Percentiles rank a stretch among this genome's conserved stretches.
Conservation (phyloP, 2,797 vertebrate species). For the Sciurus vulgaris region DNA sequence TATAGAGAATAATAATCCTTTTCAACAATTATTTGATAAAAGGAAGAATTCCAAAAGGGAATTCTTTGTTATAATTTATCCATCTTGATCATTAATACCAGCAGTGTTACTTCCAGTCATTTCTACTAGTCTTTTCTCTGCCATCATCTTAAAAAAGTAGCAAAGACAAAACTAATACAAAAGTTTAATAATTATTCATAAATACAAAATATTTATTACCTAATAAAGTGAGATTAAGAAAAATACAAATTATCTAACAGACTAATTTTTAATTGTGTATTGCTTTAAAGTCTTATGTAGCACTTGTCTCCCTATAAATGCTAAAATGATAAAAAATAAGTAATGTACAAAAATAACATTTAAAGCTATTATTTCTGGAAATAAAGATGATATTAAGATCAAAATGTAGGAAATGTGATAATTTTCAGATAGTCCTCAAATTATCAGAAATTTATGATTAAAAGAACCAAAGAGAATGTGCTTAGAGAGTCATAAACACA, state of each 20-base stretch:
- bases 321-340: background rate
- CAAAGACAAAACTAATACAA: background rate
- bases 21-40: background rate
- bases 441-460: background rate
- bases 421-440: conserved; percentile 10
- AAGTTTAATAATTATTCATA: background rate
- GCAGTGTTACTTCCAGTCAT: background rate
- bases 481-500: background rate
- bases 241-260: background rate
- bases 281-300: background rate
- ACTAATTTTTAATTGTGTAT: background rate
- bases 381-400: background rate
- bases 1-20: background rate
- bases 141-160: background rate
- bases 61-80: background rate
- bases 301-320: background rate
- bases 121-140: background rate
- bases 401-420: background rate
- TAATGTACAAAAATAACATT: background rate
- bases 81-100: background rate
- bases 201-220: background rate
- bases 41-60: background rate
- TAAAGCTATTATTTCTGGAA: background rate
- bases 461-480: conserved; percentile 1
- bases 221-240: background rate